Conservation (phyloP, 2,888 invertebrate genomes). For the Ormia ochracea region DNA sequence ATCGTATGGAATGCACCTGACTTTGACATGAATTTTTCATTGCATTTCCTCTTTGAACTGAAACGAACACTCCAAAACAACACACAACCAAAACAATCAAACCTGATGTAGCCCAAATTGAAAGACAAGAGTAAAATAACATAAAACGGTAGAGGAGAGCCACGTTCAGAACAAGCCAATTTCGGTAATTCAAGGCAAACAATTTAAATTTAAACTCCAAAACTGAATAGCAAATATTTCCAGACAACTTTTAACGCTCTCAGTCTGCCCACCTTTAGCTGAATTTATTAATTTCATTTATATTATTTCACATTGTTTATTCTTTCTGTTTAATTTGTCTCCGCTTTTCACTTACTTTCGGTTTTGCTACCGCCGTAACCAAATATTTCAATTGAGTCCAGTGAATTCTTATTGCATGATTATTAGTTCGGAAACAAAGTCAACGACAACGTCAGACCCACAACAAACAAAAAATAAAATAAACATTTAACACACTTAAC, state of each 20-base stretch:
- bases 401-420: slow-evolving; percentile 48
- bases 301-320: slow-evolving; percentile 5
- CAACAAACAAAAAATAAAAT: not conserved
- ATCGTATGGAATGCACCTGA: slow-evolving; percentile 29
- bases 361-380: slow-evolving; percentile 20
- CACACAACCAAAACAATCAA: not conserved
- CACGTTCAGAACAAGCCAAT: not conserved
- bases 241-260: no score
- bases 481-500: slow-evolving; percentile 18
- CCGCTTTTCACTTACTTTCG: not conserved
- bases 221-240: no score
- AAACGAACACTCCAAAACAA: not conserved
- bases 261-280: no score
- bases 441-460: not conserved
- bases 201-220: not conserved
- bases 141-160: not conserved
- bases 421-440: slow-evolving; percentile 20
- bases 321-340: not conserved
- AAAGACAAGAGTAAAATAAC: slow-evolving; percentile 18
- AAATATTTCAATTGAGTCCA: slow-evolving; percentile 47
- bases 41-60: slow-evolving; percentile 23
- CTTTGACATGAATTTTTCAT: slow-evolving; percentile 50
- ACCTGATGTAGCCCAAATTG: slow-evolving; percentile 20
- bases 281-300: slow-evolving; percentile 7
- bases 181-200: not conserved